Evolutionary conservation across 2,113 vertebrate genomes (phyloP).

Genomic region (Paradisaea rubra): DNA sequence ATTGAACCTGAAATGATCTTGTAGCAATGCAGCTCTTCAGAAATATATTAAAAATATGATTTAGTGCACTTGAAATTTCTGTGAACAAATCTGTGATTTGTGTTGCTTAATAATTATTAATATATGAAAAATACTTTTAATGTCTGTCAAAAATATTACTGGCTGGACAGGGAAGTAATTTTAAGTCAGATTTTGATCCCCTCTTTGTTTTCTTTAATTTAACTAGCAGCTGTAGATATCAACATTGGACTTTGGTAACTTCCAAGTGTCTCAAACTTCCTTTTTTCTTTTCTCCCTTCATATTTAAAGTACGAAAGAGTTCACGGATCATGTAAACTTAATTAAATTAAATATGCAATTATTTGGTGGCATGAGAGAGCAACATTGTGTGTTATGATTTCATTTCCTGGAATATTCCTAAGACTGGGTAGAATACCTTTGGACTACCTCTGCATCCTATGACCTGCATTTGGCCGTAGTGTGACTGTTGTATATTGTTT

Average conservation of each 20-base stretch:
- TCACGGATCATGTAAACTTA: neutral
- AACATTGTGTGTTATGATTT: neutral
- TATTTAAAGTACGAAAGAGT: neutral
- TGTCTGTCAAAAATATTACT: neutral
- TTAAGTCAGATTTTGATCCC: neutral
- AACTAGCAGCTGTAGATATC: neutral
- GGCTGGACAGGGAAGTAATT: neutral
- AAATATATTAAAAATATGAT: neutral
- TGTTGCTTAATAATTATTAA: neutral
- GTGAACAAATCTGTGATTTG: neutral
- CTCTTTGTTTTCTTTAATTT: neutral
- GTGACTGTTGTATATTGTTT: neutral
- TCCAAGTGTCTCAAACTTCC: neutral
- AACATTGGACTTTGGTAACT: neutral
- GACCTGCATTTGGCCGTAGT: neutral
- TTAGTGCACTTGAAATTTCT: neutral
- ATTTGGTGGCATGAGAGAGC: neutral
- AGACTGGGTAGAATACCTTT: neutral
- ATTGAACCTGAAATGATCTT: neutral
- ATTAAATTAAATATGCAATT: neutral
- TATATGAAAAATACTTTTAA: neutral
- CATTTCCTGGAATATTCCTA: neutral
- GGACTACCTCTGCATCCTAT: neutral
- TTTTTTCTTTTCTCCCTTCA: neutral
- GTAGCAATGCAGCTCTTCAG: neutral